Evolutionary conservation across 2,888 invertebrate genomes (phyloP).

Genomic region (Barypeithes pellucidus): DNA sequence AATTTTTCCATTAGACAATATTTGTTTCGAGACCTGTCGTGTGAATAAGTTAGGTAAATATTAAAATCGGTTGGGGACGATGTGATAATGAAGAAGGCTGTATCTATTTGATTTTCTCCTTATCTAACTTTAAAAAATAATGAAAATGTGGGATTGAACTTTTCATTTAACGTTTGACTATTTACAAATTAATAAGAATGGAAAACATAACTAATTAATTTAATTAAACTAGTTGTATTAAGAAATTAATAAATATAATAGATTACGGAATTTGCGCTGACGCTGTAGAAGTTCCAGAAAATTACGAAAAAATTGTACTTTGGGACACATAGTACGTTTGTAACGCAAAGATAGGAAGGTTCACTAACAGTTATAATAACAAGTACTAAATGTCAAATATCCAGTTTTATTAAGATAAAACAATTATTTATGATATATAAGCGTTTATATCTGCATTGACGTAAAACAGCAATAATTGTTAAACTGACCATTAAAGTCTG

Average conservation of each 20-base stretch:
- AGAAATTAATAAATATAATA: too few species aligned
- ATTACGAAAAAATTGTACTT: too few species aligned
- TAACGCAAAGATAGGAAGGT: background rate
- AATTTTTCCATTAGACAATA: background rate
- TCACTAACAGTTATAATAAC: background rate
- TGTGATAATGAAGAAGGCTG: background rate
- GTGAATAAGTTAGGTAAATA: background rate
- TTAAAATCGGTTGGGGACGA: background rate
- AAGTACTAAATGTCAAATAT: constrained; percentile 11
- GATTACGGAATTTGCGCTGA: too few species aligned
- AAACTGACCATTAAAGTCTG: constrained; percentile 11
- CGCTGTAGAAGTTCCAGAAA: too few species aligned
- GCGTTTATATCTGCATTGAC: constrained; percentile 15
- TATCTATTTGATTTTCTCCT: background rate
- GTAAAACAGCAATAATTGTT: constrained; percentile 11
- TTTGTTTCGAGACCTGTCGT: constrained; percentile 3
- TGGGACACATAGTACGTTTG: background rate
- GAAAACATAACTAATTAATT: too few species aligned
- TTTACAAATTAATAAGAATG: too few species aligned
- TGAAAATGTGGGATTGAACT: too few species aligned
- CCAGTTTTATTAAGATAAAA: constrained; percentile 9
- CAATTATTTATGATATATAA: constrained; percentile 16
- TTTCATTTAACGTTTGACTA: too few species aligned
- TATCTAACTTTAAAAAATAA: background rate
- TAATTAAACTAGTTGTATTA: too few species aligned